Evolutionary conservation across 2,888 invertebrate genomes (phyloP), one percentile per base, ranked within the genome.

Genomic region (Tetrapedia diversipes): DNA sequence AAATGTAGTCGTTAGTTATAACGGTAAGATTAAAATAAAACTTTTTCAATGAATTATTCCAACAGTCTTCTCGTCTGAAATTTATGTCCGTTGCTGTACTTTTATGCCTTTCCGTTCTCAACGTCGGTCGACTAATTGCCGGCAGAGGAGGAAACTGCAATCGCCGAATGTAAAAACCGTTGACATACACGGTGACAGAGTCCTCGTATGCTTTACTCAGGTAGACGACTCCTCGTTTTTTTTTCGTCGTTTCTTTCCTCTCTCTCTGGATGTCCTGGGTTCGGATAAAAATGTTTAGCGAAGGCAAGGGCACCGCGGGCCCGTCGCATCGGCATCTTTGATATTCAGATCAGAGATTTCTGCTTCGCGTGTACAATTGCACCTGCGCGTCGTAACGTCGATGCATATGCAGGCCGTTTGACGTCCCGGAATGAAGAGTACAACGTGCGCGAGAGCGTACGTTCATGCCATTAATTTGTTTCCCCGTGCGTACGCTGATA

Each of bases 281-380:
- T 43, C 29, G 34, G 45, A 8, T 51, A 59, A 63, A 59, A 73
- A 51, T 19, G 24, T 61, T 66, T 41, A 61, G 51, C 66, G 19
- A n/a, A n/a, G 47, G 19, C 54, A 59, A 19, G 39, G 70, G 27
- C n/a, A 65, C 65, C 60, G 19, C 14, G 22, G 14, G n/a, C n/a
- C n/a, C n/a, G n/a, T n/a, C 6, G 24, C 56, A 68, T 78, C 86
- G 84, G 86, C 77, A 61, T 80, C 86, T 84, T 86, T 85, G 85
- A 86, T 85, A 86, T 86, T 86, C 78, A 86, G 85, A 86, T 85
- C 80, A 73, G 75, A 67, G 70, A 79, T 82, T 77, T 72, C 70
- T 57, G 56, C 56, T 24, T 76, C 49, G 65, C 77, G 77, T 77
- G 77, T 60, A 61, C 70, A 49, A 56, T 65, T 70, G 64, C 76